phyloP scores from a whole-genome alignment of 2,888 invertebrate species.

The Nephrotoma appendiculata region DNA sequence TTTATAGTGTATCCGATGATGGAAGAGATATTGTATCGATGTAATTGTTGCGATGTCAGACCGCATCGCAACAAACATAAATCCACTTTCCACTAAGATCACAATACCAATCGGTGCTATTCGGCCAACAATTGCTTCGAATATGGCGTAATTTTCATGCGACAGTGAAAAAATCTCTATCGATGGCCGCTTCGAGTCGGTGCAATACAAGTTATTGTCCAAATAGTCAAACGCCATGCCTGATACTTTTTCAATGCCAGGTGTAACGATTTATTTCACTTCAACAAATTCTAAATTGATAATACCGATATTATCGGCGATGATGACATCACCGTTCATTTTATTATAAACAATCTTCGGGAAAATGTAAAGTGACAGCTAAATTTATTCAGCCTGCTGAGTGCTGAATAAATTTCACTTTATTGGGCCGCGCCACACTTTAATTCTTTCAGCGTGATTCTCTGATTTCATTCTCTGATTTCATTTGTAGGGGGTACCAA shows the following conservation, averaged over 20 bases:
- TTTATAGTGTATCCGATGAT: conserved; percentile 33
- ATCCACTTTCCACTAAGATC: conserved; percentile 35
- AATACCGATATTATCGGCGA: conserved; percentile 37
- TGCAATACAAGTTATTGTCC: too few relatives aligned
- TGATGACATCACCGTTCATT: conserved; percentile 33
- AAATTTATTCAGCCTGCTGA: too few relatives aligned
- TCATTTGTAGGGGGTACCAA: too few relatives aligned
- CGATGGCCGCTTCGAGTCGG: too few relatives aligned
- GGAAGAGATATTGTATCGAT: conserved; percentile 56
- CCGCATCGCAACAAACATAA: conserved; percentile 46
- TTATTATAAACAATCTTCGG: conserved; percentile 54
- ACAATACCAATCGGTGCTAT: conserved; percentile 49
- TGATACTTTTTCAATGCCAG: conserved; percentile 35
- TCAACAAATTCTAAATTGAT: conserved; percentile 24
- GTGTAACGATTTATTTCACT: conserved; percentile 23
- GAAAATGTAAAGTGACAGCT: too few relatives aligned
- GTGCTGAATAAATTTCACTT: too few relatives aligned
- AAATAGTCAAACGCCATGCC: conserved; percentile 50
- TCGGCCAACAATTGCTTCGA: not conserved
- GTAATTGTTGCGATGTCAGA: conserved; percentile 32
- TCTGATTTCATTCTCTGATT: too few relatives aligned
- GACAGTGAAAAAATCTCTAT: too few relatives aligned
- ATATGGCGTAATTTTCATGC: conserved; percentile 27
- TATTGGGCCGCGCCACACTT: too few relatives aligned
- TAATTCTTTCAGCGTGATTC: too few relatives aligned